Evolutionary conservation across 1,140 invertebrate genomes (phyloP), one percentile per base, ranked within the genome.

Genomic region (Philaenus spumarius): DNA sequence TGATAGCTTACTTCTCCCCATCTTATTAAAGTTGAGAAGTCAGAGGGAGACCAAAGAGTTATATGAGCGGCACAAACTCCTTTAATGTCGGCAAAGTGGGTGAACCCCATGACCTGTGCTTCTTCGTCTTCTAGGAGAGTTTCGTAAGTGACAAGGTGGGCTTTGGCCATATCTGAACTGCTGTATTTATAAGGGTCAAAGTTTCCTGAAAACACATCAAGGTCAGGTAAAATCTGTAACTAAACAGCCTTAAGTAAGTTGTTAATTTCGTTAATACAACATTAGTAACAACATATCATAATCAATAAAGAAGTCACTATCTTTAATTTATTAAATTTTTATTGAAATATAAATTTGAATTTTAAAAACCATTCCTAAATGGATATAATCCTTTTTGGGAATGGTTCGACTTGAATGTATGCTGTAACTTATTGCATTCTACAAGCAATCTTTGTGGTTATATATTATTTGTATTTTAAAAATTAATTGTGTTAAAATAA

Each of bases 1-100:
- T n/a, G n/a, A n/a, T n/a, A n/a, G n/a, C 61, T 63, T 70, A 82
- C 82, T 75, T 87, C 84, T 65, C 84, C 83, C 82, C 82, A 85
- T 70, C 80, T 83, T 39, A 86, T 72, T 20, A 84, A 67, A 15
- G 78, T 75, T 3, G 78, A 80, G 61, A 87, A 85, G 66, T 85
- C 82, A 2, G 77, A 77, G 2, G 83, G 80, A 62, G 82, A 80
- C 81, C 84, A 87, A 12, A 82, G 72, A 19, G 82, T 80, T 35
- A 85, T 69, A 67, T 84, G 80, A 1, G 81, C 75, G 1, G 80
- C 72, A 24, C 74, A 75, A 0, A 82, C 74, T 0, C 80, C 80
- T 9, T 71, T 68, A 4, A 80, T 74, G 63, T 87, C 83, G 0
- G 79, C 82, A 17, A 88, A 77, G 66, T 88, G 85, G 1, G 77